These are phyloP conservation scores for Cyphomyrus discorhynchus DNA, from an alignment of 2,113 vertebrate genomes.

Conservation along the genomic window DNA sequence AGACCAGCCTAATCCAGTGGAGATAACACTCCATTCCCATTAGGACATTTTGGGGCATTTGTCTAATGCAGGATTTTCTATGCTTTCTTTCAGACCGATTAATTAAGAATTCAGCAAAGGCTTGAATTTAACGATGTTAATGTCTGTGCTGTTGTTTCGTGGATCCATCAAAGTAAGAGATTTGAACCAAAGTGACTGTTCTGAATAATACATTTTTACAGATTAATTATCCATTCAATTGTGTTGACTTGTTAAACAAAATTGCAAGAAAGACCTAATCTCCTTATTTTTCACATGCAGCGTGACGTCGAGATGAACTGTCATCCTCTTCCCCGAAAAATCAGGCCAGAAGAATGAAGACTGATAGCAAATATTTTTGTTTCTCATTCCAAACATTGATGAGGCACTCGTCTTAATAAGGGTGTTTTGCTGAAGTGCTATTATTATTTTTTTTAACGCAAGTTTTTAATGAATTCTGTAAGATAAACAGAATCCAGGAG, in stretches of 20 bases:
- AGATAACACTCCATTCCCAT: not conserved
- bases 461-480: not conserved
- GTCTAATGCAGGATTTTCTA: not conserved
- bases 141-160: not conserved
- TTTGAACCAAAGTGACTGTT: not conserved
- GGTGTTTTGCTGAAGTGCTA: not conserved
- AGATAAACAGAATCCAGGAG: not conserved
- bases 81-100: not conserved
- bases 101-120: not conserved
- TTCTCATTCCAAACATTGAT: not conserved
- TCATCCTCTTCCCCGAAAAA: not conserved
- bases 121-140: not conserved
- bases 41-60: not conserved
- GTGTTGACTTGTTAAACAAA: conserved; percentile 5
- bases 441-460: not conserved
- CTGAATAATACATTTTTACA: not conserved
- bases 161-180: not conserved
- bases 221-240: conserved; percentile 3
- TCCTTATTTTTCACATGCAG: not conserved
- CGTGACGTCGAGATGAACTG: not conserved
- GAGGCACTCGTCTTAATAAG: not conserved
- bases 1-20: not conserved
- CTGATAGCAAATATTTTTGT: not conserved
- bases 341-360: not conserved
- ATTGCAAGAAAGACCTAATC: not conserved